These are phyloP conservation scores for Lethocerus indicus DNA, from an alignment of 1,140 invertebrate genomes.

Conservation along the genomic window DNA sequence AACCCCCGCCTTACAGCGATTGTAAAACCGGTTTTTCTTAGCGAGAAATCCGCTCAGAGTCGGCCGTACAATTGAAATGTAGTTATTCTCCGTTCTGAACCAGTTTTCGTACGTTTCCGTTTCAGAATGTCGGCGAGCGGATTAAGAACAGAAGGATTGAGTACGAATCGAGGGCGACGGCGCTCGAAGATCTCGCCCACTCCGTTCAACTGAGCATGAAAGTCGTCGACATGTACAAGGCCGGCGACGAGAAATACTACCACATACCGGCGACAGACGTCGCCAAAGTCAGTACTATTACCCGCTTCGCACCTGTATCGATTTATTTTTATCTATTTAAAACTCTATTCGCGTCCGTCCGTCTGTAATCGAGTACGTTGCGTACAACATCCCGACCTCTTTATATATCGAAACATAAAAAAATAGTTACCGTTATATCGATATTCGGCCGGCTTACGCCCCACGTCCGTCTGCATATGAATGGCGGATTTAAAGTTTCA, in stretches of 20 bases:
- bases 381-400: neutral
- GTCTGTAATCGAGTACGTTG: neutral
- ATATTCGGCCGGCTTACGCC: neutral
- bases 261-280: conserved; percentile 70
- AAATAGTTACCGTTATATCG: neutral
- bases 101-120: too few species aligned
- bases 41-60: too few species aligned
- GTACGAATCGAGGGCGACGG: conserved; percentile 51
- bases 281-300: conserved; percentile 11
- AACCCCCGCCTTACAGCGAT: too few species aligned
- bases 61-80: too few species aligned
- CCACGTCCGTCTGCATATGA: neutral
- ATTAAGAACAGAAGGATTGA: conserved; percentile 65
- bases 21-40: too few species aligned
- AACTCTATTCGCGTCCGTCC: neutral
- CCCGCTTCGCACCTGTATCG: too few species aligned
- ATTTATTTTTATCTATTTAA: neutral
- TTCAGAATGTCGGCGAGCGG: conserved; percentile 61
- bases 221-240: conserved; percentile 41
- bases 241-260: conserved; percentile 60
- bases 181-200: conserved; percentile 56
- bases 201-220: conserved; percentile 58
- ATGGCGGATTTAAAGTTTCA: too few species aligned
- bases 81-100: too few species aligned
- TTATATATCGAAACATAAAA: neutral